These are phyloP conservation scores for Eristalis pertinax DNA, from an alignment of 2,888 invertebrate species.

Conservation along the genomic window DNA sequence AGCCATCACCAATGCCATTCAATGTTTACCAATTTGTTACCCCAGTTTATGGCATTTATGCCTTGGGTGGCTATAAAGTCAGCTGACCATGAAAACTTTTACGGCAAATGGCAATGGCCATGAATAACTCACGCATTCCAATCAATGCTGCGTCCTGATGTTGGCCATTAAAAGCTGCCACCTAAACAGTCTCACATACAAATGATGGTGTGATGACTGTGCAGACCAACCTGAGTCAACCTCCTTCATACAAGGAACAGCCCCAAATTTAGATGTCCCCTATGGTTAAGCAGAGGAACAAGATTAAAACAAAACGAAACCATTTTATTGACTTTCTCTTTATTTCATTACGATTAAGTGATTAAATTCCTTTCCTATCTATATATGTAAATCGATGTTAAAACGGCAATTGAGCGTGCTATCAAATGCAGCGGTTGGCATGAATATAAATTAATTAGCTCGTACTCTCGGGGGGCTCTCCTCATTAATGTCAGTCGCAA, in stretches of 20 bases:
- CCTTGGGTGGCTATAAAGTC: neutral
- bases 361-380: neutral
- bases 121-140: neutral
- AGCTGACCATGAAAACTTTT: neutral
- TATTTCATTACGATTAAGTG: conserved; percentile 10
- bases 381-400: neutral
- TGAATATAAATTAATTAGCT: conserved; percentile 39
- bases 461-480: conserved; percentile 12
- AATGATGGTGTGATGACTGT: too few species aligned
- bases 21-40: neutral
- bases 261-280: too few species aligned
- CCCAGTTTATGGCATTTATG: neutral
- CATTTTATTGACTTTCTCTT: conserved; percentile 38
- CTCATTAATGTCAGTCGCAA: conserved; percentile 60
- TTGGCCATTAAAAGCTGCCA: neutral
- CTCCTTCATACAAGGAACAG: too few species aligned
- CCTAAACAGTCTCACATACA: neutral
- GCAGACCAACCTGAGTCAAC: too few species aligned
- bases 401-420: conserved; percentile 1
- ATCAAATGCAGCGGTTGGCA: conserved; percentile 9
- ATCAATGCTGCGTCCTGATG: neutral
- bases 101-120: neutral
- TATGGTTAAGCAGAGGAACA: too few species aligned
- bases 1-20: neutral
- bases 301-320: neutral